Evolutionary conservation across 2,797 vertebrate genomes (phyloP), one percentile per base, ranked within the genome.

Genomic region (Scolopax bukidnonensis): DNA sequence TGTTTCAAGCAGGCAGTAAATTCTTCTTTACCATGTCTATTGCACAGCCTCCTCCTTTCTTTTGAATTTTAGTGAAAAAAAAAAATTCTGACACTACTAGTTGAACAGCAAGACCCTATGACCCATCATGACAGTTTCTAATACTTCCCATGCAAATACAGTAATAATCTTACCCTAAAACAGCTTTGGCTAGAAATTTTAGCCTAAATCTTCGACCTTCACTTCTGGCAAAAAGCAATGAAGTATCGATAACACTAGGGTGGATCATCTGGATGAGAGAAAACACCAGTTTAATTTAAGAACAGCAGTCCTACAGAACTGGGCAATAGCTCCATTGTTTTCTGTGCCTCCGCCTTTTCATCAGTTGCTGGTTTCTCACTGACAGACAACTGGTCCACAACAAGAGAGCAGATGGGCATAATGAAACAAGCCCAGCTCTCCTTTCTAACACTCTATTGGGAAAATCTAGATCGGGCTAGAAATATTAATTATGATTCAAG

Each of bases 171-270:
- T 98, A 99, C 99, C 98, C 97, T 89, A 99, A 97, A 94, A 99
- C 96, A 24, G 94, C 95, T 94, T 98, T 97, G 3, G 99, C 98
- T 98, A 99, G 97, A 91, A 98, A 98, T 94, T 99, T 99, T 32
- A 99, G 97, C 93, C 98, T 99, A 97, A 99, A 99, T 94, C 93
- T 98, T 95, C 96, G 98, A 57, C 98, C 98, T 54, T 95, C 98
- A 15, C 97, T 97, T 94, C 94, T 97, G 79, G 96, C 97, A 97
- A 98, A 99, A 79, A 99, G 98, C 94, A 99, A 92, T 3, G 99
- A 98, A 20, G 99, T 99, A 96, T 99, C 99, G 59, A 99, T 99
- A 24, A 99, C 97, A 51, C 99, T 98, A 41, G 91, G 98, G 95
- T 99, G 98, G 93, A 99, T 98, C 97, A 99, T 97, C 99, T 99